Percentiles rank a stretch among this genome's conserved stretches.
phyloP scores from a whole-genome alignment of 2,113 vertebrate genomes.

The Poecile atricapillus region DNA sequence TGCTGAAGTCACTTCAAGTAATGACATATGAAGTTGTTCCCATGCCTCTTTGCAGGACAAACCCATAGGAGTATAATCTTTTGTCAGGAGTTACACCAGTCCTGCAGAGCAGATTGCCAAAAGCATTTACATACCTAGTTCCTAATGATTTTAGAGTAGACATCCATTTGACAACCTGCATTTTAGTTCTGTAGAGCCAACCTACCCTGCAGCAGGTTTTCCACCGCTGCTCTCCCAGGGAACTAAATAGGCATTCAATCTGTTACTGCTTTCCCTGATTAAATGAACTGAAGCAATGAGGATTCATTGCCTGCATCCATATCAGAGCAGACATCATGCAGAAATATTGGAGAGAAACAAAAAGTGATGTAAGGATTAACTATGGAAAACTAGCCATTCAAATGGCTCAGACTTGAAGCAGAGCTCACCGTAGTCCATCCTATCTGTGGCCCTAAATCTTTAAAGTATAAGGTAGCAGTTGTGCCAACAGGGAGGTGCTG shows the following conservation, averaged over 20 bases:
- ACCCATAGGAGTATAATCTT: background rate
- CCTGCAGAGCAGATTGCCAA: background rate
- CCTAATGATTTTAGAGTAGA: background rate
- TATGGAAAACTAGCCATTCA: constrained; percentile 32
- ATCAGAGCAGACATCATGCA: constrained; percentile 27
- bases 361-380: constrained; percentile 38
- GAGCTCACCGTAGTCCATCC: constrained; percentile 86
- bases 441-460: constrained; percentile 87
- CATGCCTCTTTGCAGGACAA: background rate
- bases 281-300: constrained; percentile 37
- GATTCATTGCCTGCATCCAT: constrained; percentile 7
- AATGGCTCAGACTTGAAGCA: background rate
- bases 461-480: constrained; percentile 85
- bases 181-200: background rate
- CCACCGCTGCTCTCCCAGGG: background rate
- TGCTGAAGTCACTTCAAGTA: background rate
- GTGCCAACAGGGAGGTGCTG: constrained; percentile 84
- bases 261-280: constrained; percentile 18
- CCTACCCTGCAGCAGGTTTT: background rate
- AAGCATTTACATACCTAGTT: background rate
- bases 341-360: constrained; percentile 12
- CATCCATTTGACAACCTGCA: background rate
- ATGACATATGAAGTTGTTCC: background rate
- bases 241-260: background rate
- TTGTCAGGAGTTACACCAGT: background rate